A percentile compares a stretch with the other conserved stretches of the same genome.
These are phyloP conservation scores for Heliocidaris erythrogramma DNA, from an alignment of 35 echinoderm and acorn worm species.

Conservation along the genomic window DNA sequence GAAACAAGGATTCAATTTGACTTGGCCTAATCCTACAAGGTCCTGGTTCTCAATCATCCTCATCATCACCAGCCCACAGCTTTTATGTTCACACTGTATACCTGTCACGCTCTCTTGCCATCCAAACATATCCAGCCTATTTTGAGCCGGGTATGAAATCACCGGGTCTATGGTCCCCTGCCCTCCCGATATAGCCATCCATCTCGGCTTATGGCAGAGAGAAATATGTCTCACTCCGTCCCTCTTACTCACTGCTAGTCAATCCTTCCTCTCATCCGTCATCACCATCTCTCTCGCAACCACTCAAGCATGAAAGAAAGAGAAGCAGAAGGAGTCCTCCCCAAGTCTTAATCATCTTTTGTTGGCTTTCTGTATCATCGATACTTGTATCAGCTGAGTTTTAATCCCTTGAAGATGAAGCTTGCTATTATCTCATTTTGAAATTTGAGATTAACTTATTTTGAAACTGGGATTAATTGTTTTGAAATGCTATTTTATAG, in stretches of 20 bases:
- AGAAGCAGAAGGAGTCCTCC: neutral
- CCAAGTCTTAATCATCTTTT: neutral
- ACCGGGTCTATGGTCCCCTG: neutral
- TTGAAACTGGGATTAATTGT: no score
- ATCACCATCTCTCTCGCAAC: neutral
- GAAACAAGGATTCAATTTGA: no score
- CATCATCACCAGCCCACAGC: slow-evolving; percentile 7
- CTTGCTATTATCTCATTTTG: no score
- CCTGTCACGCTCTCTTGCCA: neutral
- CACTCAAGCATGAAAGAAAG: neutral
- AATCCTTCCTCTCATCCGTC: slow-evolving; percentile 1
- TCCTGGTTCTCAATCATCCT: neutral
- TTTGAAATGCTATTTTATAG: no score
- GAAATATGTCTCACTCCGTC: neutral
- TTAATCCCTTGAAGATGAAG: neutral
- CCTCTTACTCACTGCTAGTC: neutral
- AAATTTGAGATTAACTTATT: no score
- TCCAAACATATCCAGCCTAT: neutral
- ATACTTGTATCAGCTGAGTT: neutral
- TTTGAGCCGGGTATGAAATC: neutral
- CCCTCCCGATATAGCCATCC: neutral
- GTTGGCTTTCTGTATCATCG: neutral
- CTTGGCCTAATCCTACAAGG: neutral
- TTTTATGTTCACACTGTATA: slow-evolving; percentile 12
- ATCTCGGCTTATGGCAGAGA: neutral